These are phyloP conservation scores for Hirtodrosophila cameraria DNA, from an alignment of 2,888 invertebrate species.

Conservation along the genomic window DNA sequence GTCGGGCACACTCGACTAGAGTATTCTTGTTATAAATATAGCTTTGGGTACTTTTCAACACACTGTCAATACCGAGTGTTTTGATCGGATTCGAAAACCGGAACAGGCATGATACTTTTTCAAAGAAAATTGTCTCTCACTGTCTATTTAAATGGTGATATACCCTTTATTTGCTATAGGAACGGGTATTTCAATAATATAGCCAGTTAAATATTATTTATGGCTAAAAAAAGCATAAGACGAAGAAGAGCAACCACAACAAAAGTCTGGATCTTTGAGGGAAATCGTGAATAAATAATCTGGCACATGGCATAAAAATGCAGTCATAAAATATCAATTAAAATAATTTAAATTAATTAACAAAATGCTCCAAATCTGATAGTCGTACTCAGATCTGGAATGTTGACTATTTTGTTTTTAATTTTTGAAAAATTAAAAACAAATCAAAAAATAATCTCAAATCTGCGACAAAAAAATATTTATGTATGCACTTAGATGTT, in stretches of 20 bases:
- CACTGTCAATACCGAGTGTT: too few relatives aligned
- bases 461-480: too few relatives aligned
- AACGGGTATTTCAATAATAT: slow-evolving; percentile 44
- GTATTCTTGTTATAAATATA: too few relatives aligned
- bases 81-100: too few relatives aligned
- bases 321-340: slow-evolving; percentile 67
- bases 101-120: too few relatives aligned
- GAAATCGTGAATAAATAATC: slow-evolving; percentile 12
- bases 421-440: background rate
- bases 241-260: slow-evolving; percentile 13
- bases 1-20: too few relatives aligned
- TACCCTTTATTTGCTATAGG: background rate
- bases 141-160: background rate
- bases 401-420: background rate
- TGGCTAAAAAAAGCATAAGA: slow-evolving; percentile 38
- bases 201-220: slow-evolving; percentile 68
- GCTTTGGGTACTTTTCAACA: too few relatives aligned
- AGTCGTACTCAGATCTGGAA: slow-evolving; percentile 32
- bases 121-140: too few relatives aligned
- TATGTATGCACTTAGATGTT: too few relatives aligned
- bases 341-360: slow-evolving; percentile 69
- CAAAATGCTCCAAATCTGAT: slow-evolving; percentile 52
- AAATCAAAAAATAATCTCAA: too few relatives aligned
- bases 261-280: background rate
- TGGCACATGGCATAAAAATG: slow-evolving; percentile 39